Base-by-base conservation (phyloP, 2,888 invertebrate genomes). In the Auanema freiburgensis region DNA sequence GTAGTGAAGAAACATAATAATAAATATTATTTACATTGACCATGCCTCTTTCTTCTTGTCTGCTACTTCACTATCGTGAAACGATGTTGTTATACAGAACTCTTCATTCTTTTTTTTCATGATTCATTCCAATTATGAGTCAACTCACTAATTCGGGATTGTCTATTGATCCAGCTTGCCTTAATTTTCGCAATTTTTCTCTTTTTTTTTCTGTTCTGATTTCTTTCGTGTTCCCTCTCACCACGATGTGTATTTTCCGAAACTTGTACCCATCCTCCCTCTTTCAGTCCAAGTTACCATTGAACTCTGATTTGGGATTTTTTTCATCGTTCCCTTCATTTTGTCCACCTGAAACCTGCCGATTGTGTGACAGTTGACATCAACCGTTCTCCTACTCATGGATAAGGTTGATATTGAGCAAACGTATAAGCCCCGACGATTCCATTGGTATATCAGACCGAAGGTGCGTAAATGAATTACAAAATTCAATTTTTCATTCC, bases 321-420 rank as follows among this genome's bases (percentile, higher is more conserved):
- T 59, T 50, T 52, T 59, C 59, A 59, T 59, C 59, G 52, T 59
- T 51, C 41, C 33, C 41, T 33, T 59, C 52, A 51, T 59, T 59
- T 50, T 43, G 51, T 25, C 46, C 25, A n/a, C 18, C n/a, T 49
- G 57, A 57, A 49, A 49, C 50, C 57, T 46, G 57, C 44, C 50
- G 23, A 12, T 23, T 33, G 33, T 33, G 33, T 33, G 33, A 33
- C 33, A 11, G 12, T 16, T 50, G 50, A 50, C 50, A 50, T 50
- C 16, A 16, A 23, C 24, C 50, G 12, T 16, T 24, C 50, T 21
- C 50, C 16, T 50, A 43, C 40, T 54, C 16, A 25, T 57, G 24
- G 25, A 16, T n/a, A 42, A 11, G 33, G 18, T 25, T 42, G 43
- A 57, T 23, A 4, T 44, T 56, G 56, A 41, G 41, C 56, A 56